phyloP scores from a whole-genome alignment of 92 coral and sea anemone genomes.

The Epizoanthus ramosus region DNA sequence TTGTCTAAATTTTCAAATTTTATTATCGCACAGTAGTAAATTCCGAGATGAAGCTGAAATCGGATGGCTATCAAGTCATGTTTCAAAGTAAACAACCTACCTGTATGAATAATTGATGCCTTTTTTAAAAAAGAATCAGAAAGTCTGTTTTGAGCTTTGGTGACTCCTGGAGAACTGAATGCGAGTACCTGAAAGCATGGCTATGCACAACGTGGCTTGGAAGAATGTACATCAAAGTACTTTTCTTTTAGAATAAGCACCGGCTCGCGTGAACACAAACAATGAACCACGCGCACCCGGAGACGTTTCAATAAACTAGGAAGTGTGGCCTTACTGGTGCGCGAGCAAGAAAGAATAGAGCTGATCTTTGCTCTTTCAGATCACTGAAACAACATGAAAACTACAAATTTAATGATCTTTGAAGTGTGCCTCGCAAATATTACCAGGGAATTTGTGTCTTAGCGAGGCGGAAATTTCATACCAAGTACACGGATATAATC shows the following conservation, averaged over 20 bases:
- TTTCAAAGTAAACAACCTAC: slow-evolving; percentile 23
- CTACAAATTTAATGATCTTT: slow-evolving; percentile 14
- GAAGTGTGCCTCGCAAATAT: slow-evolving; percentile 33
- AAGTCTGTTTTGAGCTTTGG: slow-evolving; percentile 33
- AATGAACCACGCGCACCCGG: slow-evolving; percentile 37
- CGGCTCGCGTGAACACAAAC: slow-evolving; percentile 36
- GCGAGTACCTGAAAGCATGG: slow-evolving; percentile 44
- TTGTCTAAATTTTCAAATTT: slow-evolving; percentile 3
- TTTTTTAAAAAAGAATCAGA: slow-evolving; percentile 12
- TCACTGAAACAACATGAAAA: slow-evolving; percentile 16
- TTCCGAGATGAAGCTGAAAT: not conserved
- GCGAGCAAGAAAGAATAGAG: slow-evolving; percentile 24
- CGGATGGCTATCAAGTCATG: not conserved
- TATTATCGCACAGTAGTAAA: not conserved
- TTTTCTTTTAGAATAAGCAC: slow-evolving; percentile 8
- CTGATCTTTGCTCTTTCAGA: slow-evolving; percentile 41
- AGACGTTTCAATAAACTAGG: slow-evolving; percentile 36
- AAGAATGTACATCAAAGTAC: slow-evolving; percentile 36
- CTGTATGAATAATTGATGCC: slow-evolving; percentile 30
- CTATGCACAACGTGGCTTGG: slow-evolving; percentile 30
- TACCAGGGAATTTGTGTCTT: slow-evolving; percentile 6
- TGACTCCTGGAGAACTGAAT: slow-evolving; percentile 41
- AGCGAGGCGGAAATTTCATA: slow-evolving; percentile 23
- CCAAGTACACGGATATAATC: slow-evolving; percentile 41
- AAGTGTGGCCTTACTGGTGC: slow-evolving; percentile 30